Percentiles rank a stretch among this genome's conserved stretches.
phyloP scores from a whole-genome alignment of 2,113 vertebrate genomes.

The Myotis brandtii region DNA sequence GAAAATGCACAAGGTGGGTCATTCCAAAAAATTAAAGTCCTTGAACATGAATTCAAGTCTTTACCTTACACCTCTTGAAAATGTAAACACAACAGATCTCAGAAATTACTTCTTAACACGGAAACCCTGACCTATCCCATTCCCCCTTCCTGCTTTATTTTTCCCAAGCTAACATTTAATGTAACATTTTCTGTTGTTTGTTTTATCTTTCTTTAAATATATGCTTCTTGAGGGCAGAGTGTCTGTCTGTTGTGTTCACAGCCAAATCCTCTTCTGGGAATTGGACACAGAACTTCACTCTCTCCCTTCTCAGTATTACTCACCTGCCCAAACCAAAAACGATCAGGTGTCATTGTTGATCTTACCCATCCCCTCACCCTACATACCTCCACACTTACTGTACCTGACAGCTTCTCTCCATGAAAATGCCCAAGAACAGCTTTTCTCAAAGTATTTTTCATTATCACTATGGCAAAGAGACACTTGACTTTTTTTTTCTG shows the following conservation, averaged over 20 bases:
- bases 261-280: background rate
- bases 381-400: fast-evolving
- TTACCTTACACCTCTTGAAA: background rate
- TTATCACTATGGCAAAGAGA: background rate
- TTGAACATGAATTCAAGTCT: background rate
- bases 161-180: background rate
- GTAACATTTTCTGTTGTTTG: background rate
- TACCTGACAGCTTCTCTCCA: background rate
- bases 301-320: background rate
- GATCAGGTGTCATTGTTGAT: background rate
- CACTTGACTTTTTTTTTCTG: background rate
- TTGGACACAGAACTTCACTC: background rate
- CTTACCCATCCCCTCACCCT: too few species aligned
- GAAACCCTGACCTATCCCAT: too few species aligned
- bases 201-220: background rate
- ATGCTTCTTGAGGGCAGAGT: background rate
- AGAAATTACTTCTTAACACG: background rate
- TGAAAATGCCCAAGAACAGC: background rate
- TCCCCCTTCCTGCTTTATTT: background rate
- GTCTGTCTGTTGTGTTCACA: background rate
- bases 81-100: background rate
- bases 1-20: background rate
- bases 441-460: background rate
- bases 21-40: background rate
- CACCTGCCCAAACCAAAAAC: background rate